Base-by-base conservation (phyloP, 2,797 vertebrate genomes). In the Cryptoblepharus egeriae region DNA sequence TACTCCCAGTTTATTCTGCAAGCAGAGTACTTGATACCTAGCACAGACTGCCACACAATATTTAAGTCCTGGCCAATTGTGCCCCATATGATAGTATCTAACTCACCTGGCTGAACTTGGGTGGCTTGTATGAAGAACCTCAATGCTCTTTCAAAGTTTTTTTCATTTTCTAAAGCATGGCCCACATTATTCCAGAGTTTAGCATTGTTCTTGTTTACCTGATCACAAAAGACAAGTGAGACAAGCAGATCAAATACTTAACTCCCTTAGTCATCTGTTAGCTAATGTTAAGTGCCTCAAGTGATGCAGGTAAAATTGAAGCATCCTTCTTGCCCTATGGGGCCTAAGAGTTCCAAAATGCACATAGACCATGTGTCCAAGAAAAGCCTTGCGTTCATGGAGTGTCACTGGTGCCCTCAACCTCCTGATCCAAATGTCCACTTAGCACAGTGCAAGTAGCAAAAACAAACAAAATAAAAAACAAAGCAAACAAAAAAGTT, bases 181-280 rank as follows among this genome's bases (percentile, higher is more conserved):
- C 99, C 98, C 16, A 99, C 98, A 85, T 99, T 99, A 90, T 99
- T 99, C 99, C 99, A 99, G 4, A 99, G 93, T 89, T 99, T 99
- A 79, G 99, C 98, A 42, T 99, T 99, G 92, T 99, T 99, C 94
- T 97, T 98, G 96, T 99, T 99, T 80, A 99, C 99, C 99, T 99
- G 90, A 92, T 91, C 18, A 57, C 22, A 77, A 74, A 80, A 92
- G 79, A 70, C 86, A 77, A 81, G 63, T 49, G 13, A 42, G 49
- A 52, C 2, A 77, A 57, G 79, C 10, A 35, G 9, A 89, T 86
- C 65, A 80, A 60, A 82, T 18, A 52, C n/a, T 55, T 3, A n/a
- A n/a, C n/a, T n/a, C n/a, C n/a, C n/a, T n/a, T n/a, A n/a, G n/a
- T n/a, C n/a, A n/a, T n/a, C n/a, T n/a, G n/a, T n/a, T n/a, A n/a